Evolutionary conservation across 2,888 invertebrate genomes (phyloP).

Genomic region (Drosophila bunnanda): DNA sequence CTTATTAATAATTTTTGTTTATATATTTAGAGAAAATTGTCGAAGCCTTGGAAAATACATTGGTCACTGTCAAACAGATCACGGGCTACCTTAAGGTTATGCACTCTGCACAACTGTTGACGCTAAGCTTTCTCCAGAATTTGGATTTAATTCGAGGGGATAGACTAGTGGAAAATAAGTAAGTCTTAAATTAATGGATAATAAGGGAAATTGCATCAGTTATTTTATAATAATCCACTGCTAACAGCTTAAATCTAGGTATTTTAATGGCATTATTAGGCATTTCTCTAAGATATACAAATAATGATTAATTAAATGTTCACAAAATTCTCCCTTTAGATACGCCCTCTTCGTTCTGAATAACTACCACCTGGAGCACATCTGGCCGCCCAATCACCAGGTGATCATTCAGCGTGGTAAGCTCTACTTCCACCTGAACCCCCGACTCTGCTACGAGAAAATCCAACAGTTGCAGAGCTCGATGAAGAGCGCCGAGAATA

Average conservation of each 20-base stretch:
- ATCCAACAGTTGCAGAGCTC: constrained; percentile 86
- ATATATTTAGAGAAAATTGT: constrained; percentile 68
- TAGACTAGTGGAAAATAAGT: constrained; percentile 75
- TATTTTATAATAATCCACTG: not conserved
- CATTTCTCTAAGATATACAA: no score
- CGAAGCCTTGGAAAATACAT: constrained; percentile 86
- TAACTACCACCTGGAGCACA: constrained; percentile 88
- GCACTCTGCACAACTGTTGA: constrained; percentile 87
- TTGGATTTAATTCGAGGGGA: constrained; percentile 88
- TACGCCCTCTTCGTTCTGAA: constrained; percentile 87
- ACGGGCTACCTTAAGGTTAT: constrained; percentile 88
- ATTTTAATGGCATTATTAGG: no score
- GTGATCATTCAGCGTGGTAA: constrained; percentile 86
- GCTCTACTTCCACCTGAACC: constrained; percentile 90
- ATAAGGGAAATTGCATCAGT: no score
- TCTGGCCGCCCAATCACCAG: constrained; percentile 86
- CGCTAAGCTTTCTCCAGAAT: constrained; percentile 88
- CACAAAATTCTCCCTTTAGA: constrained; percentile 59
- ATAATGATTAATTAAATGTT: not conserved
- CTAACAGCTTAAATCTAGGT: no score
- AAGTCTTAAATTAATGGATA: constrained; percentile 6
- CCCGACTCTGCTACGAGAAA: constrained; percentile 88
- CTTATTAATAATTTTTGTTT: not conserved
- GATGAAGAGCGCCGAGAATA: constrained; percentile 52
- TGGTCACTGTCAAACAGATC: constrained; percentile 88